These are phyloP conservation scores for Podarcis siculus DNA, from an alignment of 2,797 vertebrate species.

Conservation along the genomic window DNA sequence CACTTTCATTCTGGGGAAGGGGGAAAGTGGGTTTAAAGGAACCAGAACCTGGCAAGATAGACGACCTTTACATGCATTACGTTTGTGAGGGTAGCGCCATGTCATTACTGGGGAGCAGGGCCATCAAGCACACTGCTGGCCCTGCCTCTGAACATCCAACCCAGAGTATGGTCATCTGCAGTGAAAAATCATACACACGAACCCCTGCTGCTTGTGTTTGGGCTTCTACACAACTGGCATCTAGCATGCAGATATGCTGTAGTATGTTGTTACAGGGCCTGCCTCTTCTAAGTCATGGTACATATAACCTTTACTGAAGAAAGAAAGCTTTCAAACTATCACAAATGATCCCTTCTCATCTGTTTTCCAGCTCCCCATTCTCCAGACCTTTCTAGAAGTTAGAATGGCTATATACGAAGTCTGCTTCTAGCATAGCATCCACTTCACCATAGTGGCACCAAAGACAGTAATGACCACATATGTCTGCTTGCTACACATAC, in stretches of 20 bases:
- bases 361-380: background rate
- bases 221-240: too few relatives aligned
- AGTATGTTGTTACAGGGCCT: background rate
- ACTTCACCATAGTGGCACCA: background rate
- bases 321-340: background rate
- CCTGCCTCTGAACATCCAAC: too few relatives aligned
- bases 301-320: background rate
- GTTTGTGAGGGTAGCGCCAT: background rate
- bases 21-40: background rate
- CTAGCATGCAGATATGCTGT: background rate
- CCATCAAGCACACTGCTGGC: too few relatives aligned
- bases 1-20: background rate
- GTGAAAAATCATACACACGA: too few relatives aligned
- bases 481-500: background rate
- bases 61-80: background rate
- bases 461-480: background rate
- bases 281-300: background rate
- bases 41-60: background rate
- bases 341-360: background rate
- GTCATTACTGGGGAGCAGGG: background rate
- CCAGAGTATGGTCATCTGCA: too few relatives aligned
- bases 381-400: background rate
- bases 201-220: background rate
- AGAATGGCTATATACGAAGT: background rate
- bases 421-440: background rate